Evolutionary conservation across 2,888 invertebrate genomes (phyloP), one percentile per base, ranked within the genome.

Genomic region (Dendrolimus houi): DNA sequence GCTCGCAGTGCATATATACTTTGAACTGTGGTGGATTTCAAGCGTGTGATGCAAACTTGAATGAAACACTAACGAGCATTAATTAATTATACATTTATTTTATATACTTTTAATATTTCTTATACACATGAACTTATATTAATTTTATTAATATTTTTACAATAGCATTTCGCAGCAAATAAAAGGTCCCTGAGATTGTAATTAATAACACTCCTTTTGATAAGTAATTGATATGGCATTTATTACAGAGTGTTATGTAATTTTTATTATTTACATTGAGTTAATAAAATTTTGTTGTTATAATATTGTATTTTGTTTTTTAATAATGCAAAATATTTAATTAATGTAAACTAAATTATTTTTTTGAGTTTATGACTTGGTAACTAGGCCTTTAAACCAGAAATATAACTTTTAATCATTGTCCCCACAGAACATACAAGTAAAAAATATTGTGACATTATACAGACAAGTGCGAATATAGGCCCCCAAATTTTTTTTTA

Each of bases 221-320:
- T 29, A 29, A 75, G 79, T 72, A 77, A 77, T 76, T 89, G 89
- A 89, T 89, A 89, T 89, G 89, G 89, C 89, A 87, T 85, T 86
- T 77, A 75, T 73, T 69, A 74, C 73, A 72, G 76, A 78, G 81
- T 75, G 72, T 69, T 59, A 55, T 57, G 63, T 71, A 70, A 72
- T 64, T 70, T 64, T 61, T 62, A 71, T 75, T 79, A 79, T 77
- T 75, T 79, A 78, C 78, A 80, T 6, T 47, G 29, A 29, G 12
- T 47, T 47, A 60, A 58, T 61, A 29, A 29, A 29, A 55, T 57
- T 47, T 56, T 17, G 14, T 52, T 54, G 9, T 54, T 41, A 57
- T 3, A 52, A n/a, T 29, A 41, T n/a, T 12, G 40, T 40, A 47
- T 10, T 47, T 47, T 2, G 47, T 47, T 10, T 47, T 47, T 47